Percentiles rank a stretch among this genome's conserved stretches.
Conservation (phyloP, 2,888 invertebrate genomes). For the Noctua comes region DNA sequence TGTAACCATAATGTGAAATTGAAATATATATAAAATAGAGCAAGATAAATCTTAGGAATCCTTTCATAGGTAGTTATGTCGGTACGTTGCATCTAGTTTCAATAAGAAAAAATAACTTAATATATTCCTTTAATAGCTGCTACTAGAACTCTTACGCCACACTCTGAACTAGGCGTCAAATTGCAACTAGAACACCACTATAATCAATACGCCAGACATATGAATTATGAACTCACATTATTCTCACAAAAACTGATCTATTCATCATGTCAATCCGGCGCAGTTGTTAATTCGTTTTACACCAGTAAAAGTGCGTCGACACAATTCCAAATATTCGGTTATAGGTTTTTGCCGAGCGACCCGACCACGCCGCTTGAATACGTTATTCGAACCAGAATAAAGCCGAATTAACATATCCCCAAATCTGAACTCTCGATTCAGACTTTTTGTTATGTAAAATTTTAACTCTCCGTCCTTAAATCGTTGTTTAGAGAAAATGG, state of each 20-base stretch:
- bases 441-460: constrained; percentile 83
- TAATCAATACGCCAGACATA: constrained; percentile 40
- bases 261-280: constrained; percentile 71
- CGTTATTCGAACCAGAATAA: constrained; percentile 81
- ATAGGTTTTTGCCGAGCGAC: constrained; percentile 81
- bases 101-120: constrained; percentile 3
- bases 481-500: constrained; percentile 77
- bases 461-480: constrained; percentile 82
- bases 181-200: constrained; percentile 44
- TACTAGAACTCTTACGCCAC: constrained; percentile 22
- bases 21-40: neutral
- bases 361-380: constrained; percentile 79
- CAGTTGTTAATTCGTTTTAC: constrained; percentile 83
- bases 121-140: neutral
- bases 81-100: neutral
- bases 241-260: constrained; percentile 71
- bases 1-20: neutral
- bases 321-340: constrained; percentile 84
- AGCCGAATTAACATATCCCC: constrained; percentile 84
- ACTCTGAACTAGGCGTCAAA: constrained; percentile 15
- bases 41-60: neutral
- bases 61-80: neutral
- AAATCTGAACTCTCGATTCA: constrained; percentile 78
- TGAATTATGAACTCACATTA: constrained; percentile 58
- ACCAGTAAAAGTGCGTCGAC: constrained; percentile 81